Evolutionary conservation across 2,888 invertebrate species (phyloP), one percentile per base, ranked within the genome.

Genomic region (Sminthurides aquaticus): DNA sequence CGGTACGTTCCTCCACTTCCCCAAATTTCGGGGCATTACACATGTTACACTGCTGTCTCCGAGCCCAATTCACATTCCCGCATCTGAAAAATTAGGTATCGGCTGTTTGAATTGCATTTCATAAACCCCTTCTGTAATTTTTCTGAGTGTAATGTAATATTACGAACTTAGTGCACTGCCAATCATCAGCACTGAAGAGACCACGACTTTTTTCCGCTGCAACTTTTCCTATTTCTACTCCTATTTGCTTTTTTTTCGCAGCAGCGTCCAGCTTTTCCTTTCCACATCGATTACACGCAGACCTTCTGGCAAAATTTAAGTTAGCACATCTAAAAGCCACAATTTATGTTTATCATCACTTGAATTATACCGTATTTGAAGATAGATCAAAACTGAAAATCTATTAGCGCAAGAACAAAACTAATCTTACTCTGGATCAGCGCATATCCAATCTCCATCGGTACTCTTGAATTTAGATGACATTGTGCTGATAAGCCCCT

Each of bases 11-110:
- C 78, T 92, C 87, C 67, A 93, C 89, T 80, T 96, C 95, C 22
- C 92, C 93, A 79, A 93, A 92, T 80, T 97, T 97, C 0, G 98
- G 96, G 2, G 97, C 93, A 81, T 97, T 98, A 80, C 99, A 99
- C 82, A 99, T 92, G 80, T 99, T 99, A 81, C 99, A 99, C 62
- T 91, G 91, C 77, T 88, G 89, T 63, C 99, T 84, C 70, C 96
- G 84, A 26, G 98, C 97, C 99, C 96, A 96, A 80, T 99, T 99
- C 15, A 99, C 98, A 80, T 99, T 99, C n/a, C 97, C 97, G 81
- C 99, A 99, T 79, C 82, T 84, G 48, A 48, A 57, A 62, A 24
- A 52, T 78, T 78, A 75, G 79, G 52, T 18, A 22, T 18, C n/a
- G n/a, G 20, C 20, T 5, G 52, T 52, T 15, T 8, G 5, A 22